A percentile compares a stretch with the other conserved stretches of the same genome.
phyloP scores from a whole-genome alignment of 2,888 invertebrate species.

The Ormyrus nitidulus region DNA sequence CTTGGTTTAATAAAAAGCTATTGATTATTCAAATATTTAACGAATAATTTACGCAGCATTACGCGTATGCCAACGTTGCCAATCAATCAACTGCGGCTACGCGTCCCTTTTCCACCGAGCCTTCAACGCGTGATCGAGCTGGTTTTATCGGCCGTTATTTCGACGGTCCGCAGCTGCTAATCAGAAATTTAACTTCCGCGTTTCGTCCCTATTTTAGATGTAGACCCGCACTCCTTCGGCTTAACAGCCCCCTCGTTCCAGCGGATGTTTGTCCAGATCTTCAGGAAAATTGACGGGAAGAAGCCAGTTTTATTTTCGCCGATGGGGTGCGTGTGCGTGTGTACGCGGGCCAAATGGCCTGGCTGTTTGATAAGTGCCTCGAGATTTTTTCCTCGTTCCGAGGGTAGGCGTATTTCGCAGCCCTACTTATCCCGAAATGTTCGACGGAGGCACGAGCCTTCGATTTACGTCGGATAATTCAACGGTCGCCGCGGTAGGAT shows the following conservation, averaged over 20 bases:
- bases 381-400: no score
- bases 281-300: slow-evolving; percentile 21
- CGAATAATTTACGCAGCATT: no score
- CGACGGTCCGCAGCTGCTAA: not conserved
- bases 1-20: no score
- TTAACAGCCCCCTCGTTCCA: not conserved
- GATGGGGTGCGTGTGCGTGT: not conserved
- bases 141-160: not conserved
- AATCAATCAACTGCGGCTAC: not conserved
- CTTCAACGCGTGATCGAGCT: slow-evolving; percentile 22
- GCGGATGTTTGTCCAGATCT: slow-evolving; percentile 10
- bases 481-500: no score
- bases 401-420: no score
- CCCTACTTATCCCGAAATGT: no score
- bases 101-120: not conserved
- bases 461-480: no score
- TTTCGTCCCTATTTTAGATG: slow-evolving; percentile 3
- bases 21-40: no score
- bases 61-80: not conserved
- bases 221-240: not conserved
- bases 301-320: slow-evolving; percentile 13
- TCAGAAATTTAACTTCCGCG: slow-evolving; percentile 35
- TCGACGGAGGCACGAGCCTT: no score
- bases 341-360: no score
- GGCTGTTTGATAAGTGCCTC: no score